Percentiles rank a stretch among this genome's conserved stretches.
These are phyloP conservation scores for Microplitis deprimator DNA, from an alignment of 2,888 invertebrate genomes.

Conservation along the genomic window DNA sequence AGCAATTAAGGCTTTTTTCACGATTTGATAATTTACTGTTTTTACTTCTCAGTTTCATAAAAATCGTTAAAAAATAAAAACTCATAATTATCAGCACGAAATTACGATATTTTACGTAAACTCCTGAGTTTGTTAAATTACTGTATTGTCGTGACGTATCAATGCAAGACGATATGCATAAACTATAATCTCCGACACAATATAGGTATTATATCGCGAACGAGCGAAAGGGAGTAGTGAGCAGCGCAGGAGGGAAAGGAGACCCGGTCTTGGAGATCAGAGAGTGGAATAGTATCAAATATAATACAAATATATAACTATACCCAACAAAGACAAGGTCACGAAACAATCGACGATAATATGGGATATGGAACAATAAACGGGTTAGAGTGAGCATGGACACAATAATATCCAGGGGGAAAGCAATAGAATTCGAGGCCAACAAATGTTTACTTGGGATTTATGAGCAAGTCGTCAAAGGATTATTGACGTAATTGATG, in stretches of 20 bases:
- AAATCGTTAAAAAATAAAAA: no score
- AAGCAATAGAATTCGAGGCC: constrained; percentile 9
- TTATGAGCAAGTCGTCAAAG: constrained; percentile 14
- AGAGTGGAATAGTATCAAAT: no score
- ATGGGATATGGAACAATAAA: not conserved
- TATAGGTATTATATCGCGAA: not conserved
- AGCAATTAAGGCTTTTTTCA: not conserved
- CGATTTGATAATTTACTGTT: not conserved
- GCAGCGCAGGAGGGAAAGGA: no score
- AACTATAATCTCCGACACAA: not conserved
- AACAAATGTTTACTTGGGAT: not conserved
- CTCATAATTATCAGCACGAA: no score
- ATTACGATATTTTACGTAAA: no score
- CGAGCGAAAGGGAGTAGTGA: not conserved
- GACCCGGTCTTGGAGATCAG: no score
- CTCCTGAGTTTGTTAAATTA: not conserved
- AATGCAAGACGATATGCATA: not conserved
- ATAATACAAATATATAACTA: not conserved
- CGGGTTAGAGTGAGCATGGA: not conserved
- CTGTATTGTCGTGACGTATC: not conserved
- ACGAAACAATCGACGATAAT: not conserved
- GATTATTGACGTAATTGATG: constrained; percentile 29
- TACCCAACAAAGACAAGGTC: not conserved
- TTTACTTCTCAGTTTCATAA: not conserved
- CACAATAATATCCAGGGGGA: not conserved